Base-by-base conservation (phyloP, 2,888 invertebrate species). In the Chalcosyrphus nemorum region DNA sequence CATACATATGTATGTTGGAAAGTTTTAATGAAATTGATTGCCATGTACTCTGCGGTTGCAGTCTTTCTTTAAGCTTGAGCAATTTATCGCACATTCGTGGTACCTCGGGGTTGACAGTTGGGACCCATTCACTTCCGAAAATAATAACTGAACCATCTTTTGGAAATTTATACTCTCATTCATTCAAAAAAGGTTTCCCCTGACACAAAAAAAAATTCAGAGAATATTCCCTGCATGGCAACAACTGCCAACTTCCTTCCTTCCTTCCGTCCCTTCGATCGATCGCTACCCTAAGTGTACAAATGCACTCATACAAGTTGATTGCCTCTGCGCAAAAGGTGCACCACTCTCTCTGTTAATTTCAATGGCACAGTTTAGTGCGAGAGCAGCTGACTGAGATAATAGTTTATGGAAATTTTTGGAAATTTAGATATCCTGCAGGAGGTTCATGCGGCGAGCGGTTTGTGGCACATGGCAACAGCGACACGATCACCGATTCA, bases 311-410 rank as follows among this genome's bases (percentile, higher is more conserved):
- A n/a, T n/a, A n/a, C n/a, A 47, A 75, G 35, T 59, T 21, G 56
- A 65, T 56, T 43, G 81, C 56, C 43, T 50, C 56, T 70, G 63
- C 68, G 70, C 54, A 29, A 84, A 82, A 84, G 82, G 78, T 84
- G 82, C 72, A 61, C 72, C 47, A 29, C 32, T 68, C 27, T 32
- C 15, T 41, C 35, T 35, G 72, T 78, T 63, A 29, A 78, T 78
- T 74, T 78, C 72, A 84, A 84, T 84, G 78, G 72, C 82, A 84
- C 77, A 77, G 72, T 59, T n/a, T 47, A 66, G 72, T 43, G 43
- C 45, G 65, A 41, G 78, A 41, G 78, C 82, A 84, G 82, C 82
- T 84, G 82, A 84, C 72, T 72, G 24, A 32, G 47, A 47, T 52
- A 72, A 77, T 77, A 47, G 78, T 57, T 72, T 81, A 77, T 77